Conservation (phyloP, 1,140 invertebrate species). For the Psix sp. region DNA sequence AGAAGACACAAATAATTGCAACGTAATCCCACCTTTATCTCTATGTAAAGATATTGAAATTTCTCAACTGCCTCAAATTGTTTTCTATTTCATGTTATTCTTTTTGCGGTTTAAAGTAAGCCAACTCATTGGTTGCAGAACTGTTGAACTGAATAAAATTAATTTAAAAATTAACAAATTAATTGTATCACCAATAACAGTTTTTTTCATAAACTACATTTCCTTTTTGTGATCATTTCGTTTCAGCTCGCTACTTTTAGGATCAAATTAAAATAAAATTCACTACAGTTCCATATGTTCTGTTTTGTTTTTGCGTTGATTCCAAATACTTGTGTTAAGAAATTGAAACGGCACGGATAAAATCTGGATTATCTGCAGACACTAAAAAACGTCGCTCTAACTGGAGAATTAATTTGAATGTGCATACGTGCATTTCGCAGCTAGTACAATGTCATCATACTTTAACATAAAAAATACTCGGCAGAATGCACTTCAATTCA, state of each 20-base stretch:
- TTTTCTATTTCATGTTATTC: conserved; percentile 19
- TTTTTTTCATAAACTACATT: no score
- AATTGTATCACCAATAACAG: no score
- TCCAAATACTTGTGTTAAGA: conserved; percentile 19
- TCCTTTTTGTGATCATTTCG: no score
- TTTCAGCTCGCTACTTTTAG: background rate
- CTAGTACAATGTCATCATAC: background rate
- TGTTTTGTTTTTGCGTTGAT: conserved; percentile 2
- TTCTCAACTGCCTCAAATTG: conserved; percentile 23
- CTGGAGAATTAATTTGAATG: conserved; percentile 24
- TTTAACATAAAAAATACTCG: conserved; percentile 4
- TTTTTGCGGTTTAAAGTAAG: conserved; percentile 14
- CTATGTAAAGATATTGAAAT: conserved; percentile 34
- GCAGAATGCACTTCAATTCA: background rate
- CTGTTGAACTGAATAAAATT: conserved; percentile 13
- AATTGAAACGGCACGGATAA: conserved; percentile 14
- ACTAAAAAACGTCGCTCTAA: conserved; percentile 12
- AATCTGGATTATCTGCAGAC: conserved; percentile 18
- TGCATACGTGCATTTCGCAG: background rate
- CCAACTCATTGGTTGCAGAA: conserved; percentile 3
- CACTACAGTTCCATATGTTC: conserved; percentile 27
- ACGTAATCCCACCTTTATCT: conserved; percentile 14
- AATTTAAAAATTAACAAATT: conserved; percentile 19
- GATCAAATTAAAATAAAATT: no score
- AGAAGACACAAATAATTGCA: conserved; percentile 23